Conservation (phyloP, 2,113 vertebrate genomes). For the Amphiprion ocellaris region DNA sequence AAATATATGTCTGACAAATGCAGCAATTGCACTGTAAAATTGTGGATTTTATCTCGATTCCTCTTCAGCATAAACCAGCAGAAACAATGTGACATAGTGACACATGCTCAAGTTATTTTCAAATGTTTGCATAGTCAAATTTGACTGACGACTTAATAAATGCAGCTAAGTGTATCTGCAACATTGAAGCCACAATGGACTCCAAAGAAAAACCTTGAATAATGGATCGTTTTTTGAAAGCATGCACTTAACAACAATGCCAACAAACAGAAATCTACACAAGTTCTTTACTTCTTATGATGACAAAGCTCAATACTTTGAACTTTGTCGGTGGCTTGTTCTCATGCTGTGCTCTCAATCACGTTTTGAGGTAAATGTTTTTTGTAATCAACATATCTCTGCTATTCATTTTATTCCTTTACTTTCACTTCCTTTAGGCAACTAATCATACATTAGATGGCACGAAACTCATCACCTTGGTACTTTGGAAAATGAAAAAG, state of each 20-base stretch:
- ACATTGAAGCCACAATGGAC: background rate
- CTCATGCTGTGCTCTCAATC: too few relatives aligned
- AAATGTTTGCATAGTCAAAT: slow-evolving; percentile 1
- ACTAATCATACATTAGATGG: too few relatives aligned
- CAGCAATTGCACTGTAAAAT: background rate
- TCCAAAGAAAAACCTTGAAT: slow-evolving; percentile 40
- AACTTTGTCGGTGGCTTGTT: background rate
- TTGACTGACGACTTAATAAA: slow-evolving; percentile 25
- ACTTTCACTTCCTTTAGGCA: too few relatives aligned
- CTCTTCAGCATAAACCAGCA: background rate
- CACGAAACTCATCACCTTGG: too few relatives aligned
- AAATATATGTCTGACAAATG: background rate
- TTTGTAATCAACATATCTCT: too few relatives aligned
- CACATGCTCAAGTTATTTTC: background rate
- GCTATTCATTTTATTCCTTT: too few relatives aligned
- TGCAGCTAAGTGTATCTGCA: background rate
- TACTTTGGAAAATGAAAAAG: too few relatives aligned
- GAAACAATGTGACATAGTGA: background rate
- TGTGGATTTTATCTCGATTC: background rate
- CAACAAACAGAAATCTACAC: slow-evolving; percentile 22
- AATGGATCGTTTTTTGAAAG: slow-evolving; percentile 54
- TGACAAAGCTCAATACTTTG: slow-evolving; percentile 35
- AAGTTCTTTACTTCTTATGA: slow-evolving; percentile 13
- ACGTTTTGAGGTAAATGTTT: too few relatives aligned
- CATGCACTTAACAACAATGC: slow-evolving; percentile 38